Percentiles rank a stretch among this genome's conserved stretches.
phyloP scores from a whole-genome alignment of 2,888 invertebrate species.

The Aphodius granarius region DNA sequence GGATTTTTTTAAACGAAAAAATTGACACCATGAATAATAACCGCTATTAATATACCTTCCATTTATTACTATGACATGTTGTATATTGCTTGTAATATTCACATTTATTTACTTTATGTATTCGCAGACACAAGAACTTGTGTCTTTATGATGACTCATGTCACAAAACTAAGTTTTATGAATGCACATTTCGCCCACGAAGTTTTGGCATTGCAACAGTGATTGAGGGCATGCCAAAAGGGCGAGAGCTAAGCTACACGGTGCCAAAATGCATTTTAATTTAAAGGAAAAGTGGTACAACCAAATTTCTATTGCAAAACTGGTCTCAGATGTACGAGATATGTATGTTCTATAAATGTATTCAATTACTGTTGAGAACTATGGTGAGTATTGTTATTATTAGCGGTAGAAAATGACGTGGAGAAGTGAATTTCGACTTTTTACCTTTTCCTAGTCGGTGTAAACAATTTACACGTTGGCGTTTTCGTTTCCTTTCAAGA shows the following conservation, averaged over 20 bases:
- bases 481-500: neutral
- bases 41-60: no score
- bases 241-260: neutral
- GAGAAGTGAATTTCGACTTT: neutral
- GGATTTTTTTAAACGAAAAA: no score
- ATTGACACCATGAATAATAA: no score
- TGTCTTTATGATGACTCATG: neutral
- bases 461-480: neutral
- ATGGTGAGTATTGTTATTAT: neutral
- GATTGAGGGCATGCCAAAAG: neutral
- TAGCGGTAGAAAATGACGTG: neutral
- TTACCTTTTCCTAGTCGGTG: neutral
- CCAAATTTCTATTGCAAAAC: neutral
- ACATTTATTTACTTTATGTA: no score
- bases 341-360: neutral
- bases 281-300: no score
- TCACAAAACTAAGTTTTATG: neutral
- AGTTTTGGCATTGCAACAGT: neutral
- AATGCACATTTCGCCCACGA: neutral
- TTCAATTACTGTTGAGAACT: neutral
- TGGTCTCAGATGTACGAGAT: neutral
- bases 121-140: neutral
- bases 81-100: no score
- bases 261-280: neutral
- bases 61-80: no score